Conservation (phyloP, 2,888 invertebrate species). For the Tethea ocularis region DNA sequence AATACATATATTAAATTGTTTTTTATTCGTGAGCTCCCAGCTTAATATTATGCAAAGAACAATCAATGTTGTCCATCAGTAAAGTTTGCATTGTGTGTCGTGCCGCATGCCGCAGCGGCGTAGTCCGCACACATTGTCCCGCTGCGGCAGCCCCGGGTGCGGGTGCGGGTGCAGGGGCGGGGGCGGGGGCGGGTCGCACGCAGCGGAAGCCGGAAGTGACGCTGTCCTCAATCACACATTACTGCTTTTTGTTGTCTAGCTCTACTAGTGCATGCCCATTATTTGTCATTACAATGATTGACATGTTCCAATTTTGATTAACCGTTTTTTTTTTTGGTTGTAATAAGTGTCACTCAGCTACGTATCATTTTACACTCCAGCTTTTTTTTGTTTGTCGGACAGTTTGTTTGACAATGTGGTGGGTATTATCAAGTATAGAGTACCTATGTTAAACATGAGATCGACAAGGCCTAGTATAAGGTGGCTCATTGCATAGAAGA, state of each 20-base stretch:
- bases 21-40: neutral
- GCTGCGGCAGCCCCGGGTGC: slow-evolving; percentile 21
- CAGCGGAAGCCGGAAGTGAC: slow-evolving; percentile 38
- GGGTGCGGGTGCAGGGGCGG: too few species aligned
- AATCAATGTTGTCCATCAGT: neutral
- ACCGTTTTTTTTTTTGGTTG: neutral
- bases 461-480: too few species aligned
- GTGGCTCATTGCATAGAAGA: too few species aligned
- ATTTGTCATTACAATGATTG: neutral
- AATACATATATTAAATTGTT: too few species aligned
- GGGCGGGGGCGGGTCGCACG: too few species aligned
- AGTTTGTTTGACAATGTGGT: too few species aligned
- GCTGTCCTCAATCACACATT: slow-evolving; percentile 25
- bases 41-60: neutral
- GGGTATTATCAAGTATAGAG: too few species aligned
- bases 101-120: neutral
- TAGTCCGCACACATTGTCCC: neutral
- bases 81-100: slow-evolving; percentile 13
- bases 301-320: neutral
- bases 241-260: neutral
- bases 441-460: too few species aligned
- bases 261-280: neutral
- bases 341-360: too few species aligned
- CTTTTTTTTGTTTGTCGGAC: too few species aligned
- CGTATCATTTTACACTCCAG: too few species aligned